Base-by-base conservation (phyloP, 2,797 vertebrate genomes). In the Limnodromus scolopaceus region DNA sequence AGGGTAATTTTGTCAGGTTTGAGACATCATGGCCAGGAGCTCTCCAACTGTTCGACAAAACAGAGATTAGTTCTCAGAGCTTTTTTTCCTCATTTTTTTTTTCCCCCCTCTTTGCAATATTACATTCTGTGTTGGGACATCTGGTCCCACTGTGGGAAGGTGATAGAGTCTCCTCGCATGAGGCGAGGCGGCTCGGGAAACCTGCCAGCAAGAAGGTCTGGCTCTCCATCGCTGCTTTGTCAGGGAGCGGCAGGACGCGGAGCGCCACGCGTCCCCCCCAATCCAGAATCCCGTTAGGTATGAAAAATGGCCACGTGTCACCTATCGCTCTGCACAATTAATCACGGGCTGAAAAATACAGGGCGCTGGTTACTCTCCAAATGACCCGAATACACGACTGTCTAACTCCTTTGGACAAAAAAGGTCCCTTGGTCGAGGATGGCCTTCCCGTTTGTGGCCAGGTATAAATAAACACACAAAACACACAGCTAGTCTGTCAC, bases 61-160 rank as follows among this genome's bases (percentile, higher is more conserved):
- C 70, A 30, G 23, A 78, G 54, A 96, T 96, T 94, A 97, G 94
- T 74, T 95, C 60, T 79, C 90, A 58, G 80, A 85, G 92, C 74
- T 17, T 85, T 87, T 95, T 79, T 63, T 61, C 58, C 71, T 84
- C 15, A 4, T 86, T 87, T 92, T 77, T 86, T 9, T 48, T 24
- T 30, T 7, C 10, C 63, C 48, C 63, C 68, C 69, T 92, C 85
- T 81, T 32, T 20, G 17, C 78, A 93, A 91, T 88, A 88, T 87
- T 89, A 46, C 65, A 38, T 84, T 92, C 83, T 22, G 14, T 68
- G 15, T 46, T 64, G 84, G 93, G 96, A 95, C 97, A 97, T 92
- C 97, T 98, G 97, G 96, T 95, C 94, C 93, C 95, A 89, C 79
- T 28, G 96, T 80, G 90, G 96, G 96, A 78, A 91, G 81, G 92